Base-by-base conservation (phyloP, 2,113 vertebrate species). In the Phocoena phocoena region DNA sequence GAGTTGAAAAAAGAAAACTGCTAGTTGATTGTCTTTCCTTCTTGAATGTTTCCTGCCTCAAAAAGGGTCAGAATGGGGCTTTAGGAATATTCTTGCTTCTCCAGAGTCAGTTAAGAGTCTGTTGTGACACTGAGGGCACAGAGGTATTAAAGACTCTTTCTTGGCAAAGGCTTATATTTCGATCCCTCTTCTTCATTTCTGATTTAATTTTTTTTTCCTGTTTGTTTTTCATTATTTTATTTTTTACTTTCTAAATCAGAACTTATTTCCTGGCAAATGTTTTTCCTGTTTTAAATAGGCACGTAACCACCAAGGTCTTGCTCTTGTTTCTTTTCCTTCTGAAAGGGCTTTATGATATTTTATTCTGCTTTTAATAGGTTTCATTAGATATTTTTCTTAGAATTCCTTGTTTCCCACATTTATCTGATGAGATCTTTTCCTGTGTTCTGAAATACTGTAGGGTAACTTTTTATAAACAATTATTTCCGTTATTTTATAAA, bases 381-480 rank as follows among this genome's bases (percentile, higher is more conserved):
- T 73, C 18, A 13, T 53, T 74, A 84, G 70, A 13, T 36, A 14
- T 20, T 33, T 88, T 76, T 11, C 36, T 73, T 25, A 67, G 17
- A 81, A 60, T 63, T 93, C 31, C 93, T 93, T 80, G 70, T 26
- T 53, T 96, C 62, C 41, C 41, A 53, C 25, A 33, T 85, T 74
- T 87, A 55, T 33, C 38, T 76, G 38, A 38, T 67, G 47, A 81
- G 70, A 41, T 74, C 85, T 80, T 63, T 91, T 73, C 7, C 21
- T 14, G 15, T 28, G 97, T 94, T 97, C 15, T 77, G 28, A 92
- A 68, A 44, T 85, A 63, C 21, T 93, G 41, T 90, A 18, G 2
- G 44, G 70, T 93, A 76, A 18, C 26, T 80, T 95, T 95, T 97
- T 97, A 96, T 92, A 94, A 85, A 41, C 41, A 90, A 70, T 70